A percentile compares a stretch with the other conserved stretches of the same genome.
Conservation (phyloP, 2,113 vertebrate species). For the Lutjanus erythropterus region DNA sequence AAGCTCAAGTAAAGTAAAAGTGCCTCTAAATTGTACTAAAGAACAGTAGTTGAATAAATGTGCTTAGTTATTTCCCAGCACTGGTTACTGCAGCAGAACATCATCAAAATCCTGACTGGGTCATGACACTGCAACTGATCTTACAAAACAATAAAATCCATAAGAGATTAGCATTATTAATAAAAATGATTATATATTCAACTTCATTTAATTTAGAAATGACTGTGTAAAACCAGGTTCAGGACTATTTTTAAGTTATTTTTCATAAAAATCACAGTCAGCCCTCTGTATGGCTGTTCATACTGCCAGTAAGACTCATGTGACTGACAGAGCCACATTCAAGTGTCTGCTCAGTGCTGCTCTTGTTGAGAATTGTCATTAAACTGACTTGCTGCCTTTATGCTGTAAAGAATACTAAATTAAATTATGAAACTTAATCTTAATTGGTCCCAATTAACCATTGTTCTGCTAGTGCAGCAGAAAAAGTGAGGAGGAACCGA, state of each 20-base stretch:
- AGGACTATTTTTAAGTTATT: background rate
- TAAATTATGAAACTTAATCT: conserved; percentile 55
- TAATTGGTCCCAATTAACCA: conserved; percentile 63
- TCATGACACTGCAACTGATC: background rate
- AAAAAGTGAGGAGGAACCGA: conserved; percentile 25
- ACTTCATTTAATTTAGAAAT: background rate
- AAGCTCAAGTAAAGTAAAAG: no score
- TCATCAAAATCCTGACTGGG: background rate
- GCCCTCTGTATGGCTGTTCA: background rate
- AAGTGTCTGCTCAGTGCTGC: background rate
- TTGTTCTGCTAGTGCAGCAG: conserved; percentile 21
- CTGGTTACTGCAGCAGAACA: background rate
- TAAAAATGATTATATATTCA: background rate
- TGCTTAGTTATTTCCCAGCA: no score
- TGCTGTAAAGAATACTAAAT: conserved; percentile 54
- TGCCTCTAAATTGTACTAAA: no score
- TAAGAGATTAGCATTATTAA: background rate
- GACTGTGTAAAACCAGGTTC: background rate
- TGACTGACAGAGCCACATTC: background rate
- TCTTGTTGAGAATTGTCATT: conserved; percentile 32
- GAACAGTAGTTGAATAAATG: no score
- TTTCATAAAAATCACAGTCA: conserved; percentile 6
- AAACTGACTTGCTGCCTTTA: conserved; percentile 32
- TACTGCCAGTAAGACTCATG: background rate
- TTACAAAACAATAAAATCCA: background rate